phyloP scores from a whole-genome alignment of 2,888 invertebrate genomes.

The Microplitis manilae region DNA sequence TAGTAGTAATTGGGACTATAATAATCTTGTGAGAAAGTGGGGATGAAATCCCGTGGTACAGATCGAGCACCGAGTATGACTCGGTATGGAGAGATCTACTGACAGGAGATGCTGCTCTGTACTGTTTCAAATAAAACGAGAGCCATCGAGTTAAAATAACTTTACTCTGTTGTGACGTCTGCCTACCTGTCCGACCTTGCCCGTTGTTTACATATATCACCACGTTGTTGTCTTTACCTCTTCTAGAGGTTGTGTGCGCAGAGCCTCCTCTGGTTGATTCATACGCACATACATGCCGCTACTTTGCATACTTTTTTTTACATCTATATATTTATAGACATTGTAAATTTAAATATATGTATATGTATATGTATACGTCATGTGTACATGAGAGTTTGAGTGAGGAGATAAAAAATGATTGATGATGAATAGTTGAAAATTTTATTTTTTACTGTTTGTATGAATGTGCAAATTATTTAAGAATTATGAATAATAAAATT shows the following conservation, averaged over 20 bases:
- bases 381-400: no score
- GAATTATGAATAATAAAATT: neutral
- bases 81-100: slow-evolving; percentile 37
- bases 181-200: slow-evolving; percentile 41
- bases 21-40: neutral
- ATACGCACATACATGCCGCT: no score
- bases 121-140: slow-evolving; percentile 8
- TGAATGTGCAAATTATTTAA: no score
- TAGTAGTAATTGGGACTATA: slow-evolving; percentile 23
- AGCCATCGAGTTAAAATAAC: slow-evolving; percentile 33
- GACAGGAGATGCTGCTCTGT: slow-evolving; percentile 16
- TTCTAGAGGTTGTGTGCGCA: neutral
- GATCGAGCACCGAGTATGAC: slow-evolving; percentile 34
- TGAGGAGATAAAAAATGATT: no score
- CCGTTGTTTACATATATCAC: slow-evolving; percentile 19
- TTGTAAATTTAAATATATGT: no score
- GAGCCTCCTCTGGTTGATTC: no score
- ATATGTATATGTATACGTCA: no score
- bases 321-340: no score
- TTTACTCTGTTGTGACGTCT: slow-evolving; percentile 37
- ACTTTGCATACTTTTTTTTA: no score
- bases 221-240: neutral
- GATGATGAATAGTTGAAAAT: no score
- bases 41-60: neutral
- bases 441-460: no score